Base-by-base conservation (phyloP, 1,140 invertebrate genomes). In the Fopius arisanus region DNA sequence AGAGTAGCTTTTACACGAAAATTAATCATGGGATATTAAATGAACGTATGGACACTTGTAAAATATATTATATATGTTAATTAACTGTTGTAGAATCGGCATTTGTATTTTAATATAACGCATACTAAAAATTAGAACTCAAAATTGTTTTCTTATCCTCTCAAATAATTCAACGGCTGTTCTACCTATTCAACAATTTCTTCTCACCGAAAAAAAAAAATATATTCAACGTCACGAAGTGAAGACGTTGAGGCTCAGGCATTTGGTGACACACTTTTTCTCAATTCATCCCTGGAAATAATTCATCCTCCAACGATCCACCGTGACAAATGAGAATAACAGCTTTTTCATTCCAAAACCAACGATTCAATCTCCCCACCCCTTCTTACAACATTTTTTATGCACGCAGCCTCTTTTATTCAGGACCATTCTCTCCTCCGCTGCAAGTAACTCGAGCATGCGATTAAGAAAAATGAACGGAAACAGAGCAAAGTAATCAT, bases 91-190 rank as follows among this genome's bases (percentile, higher is more conserved):
- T 79, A 75, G 67, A 77, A 75, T 80, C 77, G 79, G 81, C 81
- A 84, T 84, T 85, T 85, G 83, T 85, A 84, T 85, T 85, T 85
- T 85, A 85, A 83, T 85, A 85, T 78, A 79, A 79, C 76, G 77
- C 16, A 74, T 78, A 77, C 26, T 29, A 68, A 48, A 69, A 70
- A 65, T 68, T 69, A 48, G 6, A 74, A 59, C 28, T 67, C 74
- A 77, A 73, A 54, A 75, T 75, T 75, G 72, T 75, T 72, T 73
- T 23, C 43, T 71, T 54, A 69, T 75, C 28, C 62, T 73, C 41
- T 62, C 68, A 51, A 68, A 37, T 12, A 10, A 12, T 37, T 37
- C 33, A 37, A 37, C 33, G 29, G 7, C 29, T 31, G 29, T 31
- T 31, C 7, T 37, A 37, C 43, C 14, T 48, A 16, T 48, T 48